Evolutionary conservation across 2,888 invertebrate genomes (phyloP).

Genomic region (Biston stratarius): DNA sequence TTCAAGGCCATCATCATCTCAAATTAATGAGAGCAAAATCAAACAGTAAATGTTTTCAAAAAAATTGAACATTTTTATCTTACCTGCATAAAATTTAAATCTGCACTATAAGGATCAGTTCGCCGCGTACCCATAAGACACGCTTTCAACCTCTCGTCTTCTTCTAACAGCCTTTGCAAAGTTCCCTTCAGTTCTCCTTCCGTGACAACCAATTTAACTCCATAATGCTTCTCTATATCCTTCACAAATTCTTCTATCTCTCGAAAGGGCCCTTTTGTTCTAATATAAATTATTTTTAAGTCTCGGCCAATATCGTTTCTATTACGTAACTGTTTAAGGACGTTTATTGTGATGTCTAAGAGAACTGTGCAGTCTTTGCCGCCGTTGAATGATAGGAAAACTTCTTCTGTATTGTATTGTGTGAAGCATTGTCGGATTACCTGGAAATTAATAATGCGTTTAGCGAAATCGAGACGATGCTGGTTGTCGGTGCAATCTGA

Average conservation of each 20-base stretch:
- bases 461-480: not conserved
- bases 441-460: conserved; percentile 67
- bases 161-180: conserved; percentile 87
- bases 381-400: conserved; percentile 98
- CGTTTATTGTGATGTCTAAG: conserved; percentile 81
- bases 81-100: conserved; percentile 90
- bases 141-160: conserved; percentile 89
- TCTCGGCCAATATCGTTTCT: conserved; percentile 68
- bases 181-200: conserved; percentile 91
- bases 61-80: no score
- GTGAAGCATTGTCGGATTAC: conserved; percentile 87
- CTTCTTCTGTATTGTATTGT: conserved; percentile 89
- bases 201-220: conserved; percentile 89
- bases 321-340: conserved; percentile 63
- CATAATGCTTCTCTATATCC: conserved; percentile 89
- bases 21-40: no score
- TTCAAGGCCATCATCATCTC: no score
- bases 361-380: conserved; percentile 99
- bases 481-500: not conserved
- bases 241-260: conserved; percentile 95
- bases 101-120: conserved; percentile 93
- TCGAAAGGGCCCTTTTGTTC: conserved; percentile 92
- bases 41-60: no score
- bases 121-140: conserved; percentile 96
- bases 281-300: conserved; percentile 92